These are phyloP conservation scores for Micrastur ruficollis DNA, from an alignment of 2,797 vertebrate species.

Conservation along the genomic window DNA sequence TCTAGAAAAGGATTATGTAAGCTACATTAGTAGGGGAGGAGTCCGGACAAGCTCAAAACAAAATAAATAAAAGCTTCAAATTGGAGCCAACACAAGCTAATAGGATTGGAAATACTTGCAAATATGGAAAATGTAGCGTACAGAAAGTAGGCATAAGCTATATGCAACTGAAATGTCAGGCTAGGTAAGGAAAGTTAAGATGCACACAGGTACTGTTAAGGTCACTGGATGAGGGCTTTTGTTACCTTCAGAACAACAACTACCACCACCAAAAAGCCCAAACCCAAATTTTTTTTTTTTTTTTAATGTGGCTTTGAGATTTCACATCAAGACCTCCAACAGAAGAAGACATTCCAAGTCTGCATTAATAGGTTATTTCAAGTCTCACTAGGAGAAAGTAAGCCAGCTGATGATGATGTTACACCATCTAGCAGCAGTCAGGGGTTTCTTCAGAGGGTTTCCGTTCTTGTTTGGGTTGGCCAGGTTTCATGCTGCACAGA, in stretches of 20 bases:
- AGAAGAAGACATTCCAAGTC: background rate
- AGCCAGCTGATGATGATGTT: background rate
- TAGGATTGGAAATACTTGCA: background rate
- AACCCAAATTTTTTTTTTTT: background rate
- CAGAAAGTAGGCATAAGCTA: background rate
- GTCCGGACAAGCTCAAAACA: background rate
- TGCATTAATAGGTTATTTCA: background rate
- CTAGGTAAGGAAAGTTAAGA: background rate
- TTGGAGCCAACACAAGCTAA: background rate
- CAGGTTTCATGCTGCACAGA: background rate
- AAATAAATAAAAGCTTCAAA: slow-evolving; percentile 27
- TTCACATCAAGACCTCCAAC: background rate
- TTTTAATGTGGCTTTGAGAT: background rate
- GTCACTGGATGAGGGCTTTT: background rate
- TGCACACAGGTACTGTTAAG: background rate
- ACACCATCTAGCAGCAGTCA: background rate
- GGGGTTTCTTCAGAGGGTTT: background rate
- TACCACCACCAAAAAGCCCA: background rate
- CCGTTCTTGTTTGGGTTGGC: background rate
- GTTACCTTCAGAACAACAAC: background rate
- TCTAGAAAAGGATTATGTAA: slow-evolving; percentile 30
- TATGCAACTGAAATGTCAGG: background rate
- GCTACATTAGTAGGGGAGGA: slow-evolving; percentile 9
- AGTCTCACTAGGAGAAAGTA: background rate
- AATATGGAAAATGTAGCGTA: background rate